A percentile compares a stretch with the other conserved stretches of the same genome.
Conservation (phyloP, 2,888 invertebrate genomes). For the Cabera pusaria region DNA sequence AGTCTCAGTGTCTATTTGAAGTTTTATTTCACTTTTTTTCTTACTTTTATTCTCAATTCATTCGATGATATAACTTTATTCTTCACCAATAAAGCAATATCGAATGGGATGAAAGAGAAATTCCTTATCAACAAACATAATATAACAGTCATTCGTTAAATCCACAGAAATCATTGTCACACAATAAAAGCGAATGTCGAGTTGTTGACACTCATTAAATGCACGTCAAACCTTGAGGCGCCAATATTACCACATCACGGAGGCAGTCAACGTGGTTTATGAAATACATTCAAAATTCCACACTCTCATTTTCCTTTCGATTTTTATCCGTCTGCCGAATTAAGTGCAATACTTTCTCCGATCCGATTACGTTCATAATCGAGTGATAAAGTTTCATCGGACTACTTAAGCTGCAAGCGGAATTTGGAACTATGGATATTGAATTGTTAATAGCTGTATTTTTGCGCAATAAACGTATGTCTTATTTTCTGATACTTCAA, state of each 20-base stretch:
- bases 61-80: no score
- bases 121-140: constrained; percentile 1
- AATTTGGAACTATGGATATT: no score
- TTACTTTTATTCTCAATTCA: no score
- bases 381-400: constrained; percentile 56
- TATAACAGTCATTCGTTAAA: constrained; percentile 17
- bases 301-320: constrained; percentile 72
- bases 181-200: constrained; percentile 42
- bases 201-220: constrained; percentile 49
- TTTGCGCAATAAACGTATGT: no score
- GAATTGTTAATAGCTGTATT: no score
- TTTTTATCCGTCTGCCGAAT: constrained; percentile 55
- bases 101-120: constrained; percentile 5
- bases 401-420: constrained; percentile 47
- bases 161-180: constrained; percentile 28
- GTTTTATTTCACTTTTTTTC: no score
- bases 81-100: no score
- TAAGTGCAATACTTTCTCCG: constrained; percentile 73
- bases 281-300: constrained; percentile 64
- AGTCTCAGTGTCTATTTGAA: no score
- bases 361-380: constrained; percentile 63
- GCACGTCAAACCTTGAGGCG: constrained; percentile 43
- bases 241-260: constrained; percentile 49
- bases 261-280: constrained; percentile 49
- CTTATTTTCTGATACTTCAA: no score